These are phyloP conservation scores for Ennomos erosarius DNA, from an alignment of 2,888 invertebrate species.

Conservation along the genomic window DNA sequence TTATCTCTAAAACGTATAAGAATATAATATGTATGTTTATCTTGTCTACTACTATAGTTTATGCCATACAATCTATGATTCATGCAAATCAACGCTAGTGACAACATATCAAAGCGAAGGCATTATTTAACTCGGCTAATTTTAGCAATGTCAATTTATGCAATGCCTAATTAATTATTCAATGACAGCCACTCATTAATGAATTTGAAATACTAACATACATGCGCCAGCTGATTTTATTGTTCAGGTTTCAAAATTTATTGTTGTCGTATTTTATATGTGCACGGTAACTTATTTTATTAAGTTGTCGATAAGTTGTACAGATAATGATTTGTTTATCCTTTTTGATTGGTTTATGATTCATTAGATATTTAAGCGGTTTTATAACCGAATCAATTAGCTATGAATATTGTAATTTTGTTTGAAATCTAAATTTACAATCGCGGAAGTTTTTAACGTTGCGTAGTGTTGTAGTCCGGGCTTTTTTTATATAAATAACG, in stretches of 20 bases:
- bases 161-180: constrained; percentile 30
- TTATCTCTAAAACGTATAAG: too few species aligned
- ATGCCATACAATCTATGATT: constrained; percentile 12
- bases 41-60: background rate
- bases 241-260: constrained; percentile 11
- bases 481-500: too few species aligned
- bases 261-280: constrained; percentile 17
- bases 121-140: constrained; percentile 5
- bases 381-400: constrained; percentile 20
- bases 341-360: constrained; percentile 20
- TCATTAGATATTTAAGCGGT: constrained; percentile 9
- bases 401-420: background rate
- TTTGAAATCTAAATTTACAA: background rate
- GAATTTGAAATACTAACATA: constrained; percentile 22
- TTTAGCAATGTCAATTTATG: constrained; percentile 22
- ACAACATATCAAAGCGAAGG: constrained; percentile 7
- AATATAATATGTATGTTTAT: background rate
- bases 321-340: constrained; percentile 18
- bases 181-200: constrained; percentile 29
- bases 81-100: constrained; percentile 14
- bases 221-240: constrained; percentile 14
- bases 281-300: constrained; percentile 17
- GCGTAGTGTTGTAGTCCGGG: too few species aligned
- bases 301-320: constrained; percentile 23
- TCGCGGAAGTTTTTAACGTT: background rate